Percentiles rank a stretch among this genome's conserved stretches.
Conservation (phyloP, 2,797 vertebrate genomes). For the Megalops cyprinoides region DNA sequence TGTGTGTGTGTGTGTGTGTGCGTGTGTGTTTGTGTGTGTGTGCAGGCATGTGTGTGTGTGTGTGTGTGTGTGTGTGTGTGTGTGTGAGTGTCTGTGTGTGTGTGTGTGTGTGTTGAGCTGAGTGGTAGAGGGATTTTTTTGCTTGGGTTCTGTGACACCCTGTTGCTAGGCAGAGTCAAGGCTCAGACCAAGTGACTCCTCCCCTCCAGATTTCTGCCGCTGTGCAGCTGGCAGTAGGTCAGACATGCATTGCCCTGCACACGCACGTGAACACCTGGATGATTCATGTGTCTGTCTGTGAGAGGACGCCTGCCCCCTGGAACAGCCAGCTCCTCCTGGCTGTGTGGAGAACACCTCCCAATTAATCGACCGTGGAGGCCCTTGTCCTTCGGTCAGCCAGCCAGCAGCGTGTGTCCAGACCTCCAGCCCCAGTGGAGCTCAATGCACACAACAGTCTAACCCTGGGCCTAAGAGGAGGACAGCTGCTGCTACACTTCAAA, state of each 20-base stretch:
- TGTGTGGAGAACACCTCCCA: background rate
- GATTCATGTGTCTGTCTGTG: background rate
- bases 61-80: background rate
- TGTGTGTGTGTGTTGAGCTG: background rate
- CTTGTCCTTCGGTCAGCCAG: no score
- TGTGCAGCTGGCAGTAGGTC: background rate
- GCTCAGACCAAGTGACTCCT: slow-evolving; percentile 20
- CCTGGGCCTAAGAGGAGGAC: no score
- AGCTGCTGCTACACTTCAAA: no score
- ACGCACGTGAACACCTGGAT: background rate
- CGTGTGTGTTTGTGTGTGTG: background rate
- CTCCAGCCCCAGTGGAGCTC: no score
- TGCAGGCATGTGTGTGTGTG: background rate
- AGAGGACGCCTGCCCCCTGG: background rate
- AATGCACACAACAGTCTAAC: no score
- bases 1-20: no score
- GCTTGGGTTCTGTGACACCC: slow-evolving; percentile 15
- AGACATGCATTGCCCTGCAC: background rate
- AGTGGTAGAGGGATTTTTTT: slow-evolving; percentile 13
- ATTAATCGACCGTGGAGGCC: no score
- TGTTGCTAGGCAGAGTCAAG: slow-evolving; percentile 16
- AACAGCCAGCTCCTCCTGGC: background rate
- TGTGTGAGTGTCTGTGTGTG: background rate
- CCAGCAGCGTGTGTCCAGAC: no score
- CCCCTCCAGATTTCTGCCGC: slow-evolving; percentile 3